Conservation (phyloP, 2,113 vertebrate species). For the Jacana jacana region DNA sequence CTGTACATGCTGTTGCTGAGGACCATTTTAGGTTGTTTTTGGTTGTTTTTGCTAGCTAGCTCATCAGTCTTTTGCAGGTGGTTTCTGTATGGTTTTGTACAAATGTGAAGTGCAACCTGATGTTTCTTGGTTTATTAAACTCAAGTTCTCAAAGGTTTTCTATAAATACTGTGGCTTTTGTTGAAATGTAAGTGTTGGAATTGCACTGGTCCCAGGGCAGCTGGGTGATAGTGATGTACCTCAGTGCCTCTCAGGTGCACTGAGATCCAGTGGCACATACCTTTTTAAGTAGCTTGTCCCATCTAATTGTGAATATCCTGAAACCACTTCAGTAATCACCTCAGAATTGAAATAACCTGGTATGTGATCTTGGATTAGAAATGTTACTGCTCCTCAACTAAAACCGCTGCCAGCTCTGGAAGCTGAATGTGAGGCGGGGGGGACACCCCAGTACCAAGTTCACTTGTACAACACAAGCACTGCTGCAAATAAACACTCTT, state of each 20-base stretch:
- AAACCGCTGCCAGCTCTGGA: background rate
- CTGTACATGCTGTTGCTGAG: conserved; percentile 25
- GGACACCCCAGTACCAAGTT: background rate
- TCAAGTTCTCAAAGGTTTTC: conserved; percentile 60
- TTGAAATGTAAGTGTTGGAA: conserved; percentile 24
- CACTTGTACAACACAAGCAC: background rate
- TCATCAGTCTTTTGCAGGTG: conserved; percentile 18
- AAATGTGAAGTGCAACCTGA: conserved; percentile 57
- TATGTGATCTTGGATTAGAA: background rate
- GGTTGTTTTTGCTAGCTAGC: conserved; percentile 32
- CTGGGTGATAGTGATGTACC: background rate
- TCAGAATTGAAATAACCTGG: background rate
- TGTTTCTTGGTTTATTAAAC: conserved; percentile 76
- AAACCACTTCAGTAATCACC: background rate
- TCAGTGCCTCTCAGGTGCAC: background rate
- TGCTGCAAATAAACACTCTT: conserved; percentile 30
- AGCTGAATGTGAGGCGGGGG: background rate
- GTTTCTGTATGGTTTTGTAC: conserved; percentile 66
- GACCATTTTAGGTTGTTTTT: conserved; percentile 2
- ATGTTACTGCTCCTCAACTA: background rate
- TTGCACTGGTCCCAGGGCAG: conserved; percentile 9
- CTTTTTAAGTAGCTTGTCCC: background rate
- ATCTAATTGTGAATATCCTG: background rate
- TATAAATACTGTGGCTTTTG: conserved; percentile 33
- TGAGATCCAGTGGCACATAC: background rate